Evolutionary conservation across 1,140 invertebrate species (phyloP), one percentile per base, ranked within the genome.

Genomic region (Psilanteris sp.): DNA sequence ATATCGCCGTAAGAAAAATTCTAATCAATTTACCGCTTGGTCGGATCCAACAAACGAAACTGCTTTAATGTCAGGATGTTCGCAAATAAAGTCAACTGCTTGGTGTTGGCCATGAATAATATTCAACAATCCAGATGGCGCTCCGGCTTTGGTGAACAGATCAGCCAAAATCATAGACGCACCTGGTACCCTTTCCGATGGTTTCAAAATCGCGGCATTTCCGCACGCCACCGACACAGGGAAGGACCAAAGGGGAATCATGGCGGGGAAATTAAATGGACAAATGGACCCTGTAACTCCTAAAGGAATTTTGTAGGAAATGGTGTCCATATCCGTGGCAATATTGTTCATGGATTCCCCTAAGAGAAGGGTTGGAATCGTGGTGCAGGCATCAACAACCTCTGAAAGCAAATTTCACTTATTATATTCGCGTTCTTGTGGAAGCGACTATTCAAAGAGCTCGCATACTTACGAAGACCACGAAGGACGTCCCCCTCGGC

Each of bases 161-260:
- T 98, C 95, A 86, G 97, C 93, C 29, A 99, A 90, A 85, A 99
- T 91, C 93, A 99, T 96, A 2, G 95, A 95, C 0, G 98, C 96
- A 4, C 98, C 97, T 15, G 98, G 98, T 81, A 99, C 98, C 83
- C 97, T 92, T 87, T 99, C 98, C 0, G 98, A 99, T 3, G 98
- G 98, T 88, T 95, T 95, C 27, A 95, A 87, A 55, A 95, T 87
- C 73, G 92, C 91, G 0, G 94, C 92, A 81, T 95, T 94, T 37
- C 98, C 98, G 71, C 96, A 96, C 3, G 96, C 96, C 9, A 98
- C 87, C 3, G 97, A 95, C 62, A 98, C 90, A 0, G 97, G 97
- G 89, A 99, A 98, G 93, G 98, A 98, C 98, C 98, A 99, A 1
- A 99, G 90, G 0, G 98, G 98, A 81, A 99, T 98, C 98, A 99